Conservation (phyloP, 2,888 invertebrate species). For the Tenthredo livida region DNA sequence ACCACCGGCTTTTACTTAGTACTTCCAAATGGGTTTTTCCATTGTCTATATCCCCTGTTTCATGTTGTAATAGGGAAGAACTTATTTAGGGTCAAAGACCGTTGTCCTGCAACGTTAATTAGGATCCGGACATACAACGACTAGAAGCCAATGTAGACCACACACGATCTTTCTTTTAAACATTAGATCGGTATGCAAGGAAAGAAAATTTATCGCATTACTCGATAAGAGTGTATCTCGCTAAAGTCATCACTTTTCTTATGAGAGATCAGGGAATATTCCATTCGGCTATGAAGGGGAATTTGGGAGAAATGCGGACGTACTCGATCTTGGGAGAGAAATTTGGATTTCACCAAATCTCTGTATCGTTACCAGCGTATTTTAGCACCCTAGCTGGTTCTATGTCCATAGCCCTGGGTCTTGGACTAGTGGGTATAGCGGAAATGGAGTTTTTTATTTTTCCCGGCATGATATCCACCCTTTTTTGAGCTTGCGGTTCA, state of each 20-base stretch:
- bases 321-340: not conserved
- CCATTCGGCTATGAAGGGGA: not conserved
- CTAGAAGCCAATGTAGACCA: too few relatives aligned
- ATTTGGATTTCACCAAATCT: constrained; percentile 85
- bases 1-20: not conserved
- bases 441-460: constrained; percentile 63
- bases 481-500: constrained; percentile 69
- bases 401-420: constrained; percentile 83
- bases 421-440: constrained; percentile 79
- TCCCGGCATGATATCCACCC: constrained; percentile 76
- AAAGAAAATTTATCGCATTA: not conserved
- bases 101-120: not conserved
- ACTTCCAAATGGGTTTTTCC: constrained; percentile 8
- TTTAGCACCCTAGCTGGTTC: constrained; percentile 85
- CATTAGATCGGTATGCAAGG: not conserved
- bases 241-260: constrained; percentile 57
- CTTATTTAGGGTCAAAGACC: not conserved
- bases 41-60: not conserved
- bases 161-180: too few relatives aligned
- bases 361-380: constrained; percentile 84
- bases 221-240: not conserved
- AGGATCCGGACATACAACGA: too few relatives aligned
- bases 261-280: constrained; percentile 6
- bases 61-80: not conserved
- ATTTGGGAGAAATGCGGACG: too few relatives aligned